Evolutionary conservation across 2,797 vertebrate genomes (phyloP).

Genomic region (Ctenopoma multispine): DNA sequence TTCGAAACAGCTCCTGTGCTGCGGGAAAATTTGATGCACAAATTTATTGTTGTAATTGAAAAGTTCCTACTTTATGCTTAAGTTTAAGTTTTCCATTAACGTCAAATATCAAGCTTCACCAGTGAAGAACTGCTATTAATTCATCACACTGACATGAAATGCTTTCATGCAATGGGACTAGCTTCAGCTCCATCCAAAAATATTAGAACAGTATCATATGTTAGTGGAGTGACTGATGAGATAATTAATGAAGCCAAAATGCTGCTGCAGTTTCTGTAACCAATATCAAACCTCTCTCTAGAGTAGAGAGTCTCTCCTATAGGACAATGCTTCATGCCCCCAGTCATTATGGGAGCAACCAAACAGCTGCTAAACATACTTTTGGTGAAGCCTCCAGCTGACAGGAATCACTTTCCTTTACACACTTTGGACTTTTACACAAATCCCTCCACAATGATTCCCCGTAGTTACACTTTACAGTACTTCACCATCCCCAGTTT

Average conservation of each 20-base stretch:
- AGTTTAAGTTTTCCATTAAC: background rate
- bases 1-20: slow-evolving; percentile 16
- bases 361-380: slow-evolving; percentile 70
- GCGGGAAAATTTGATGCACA: background rate
- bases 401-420: slow-evolving; percentile 51
- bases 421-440: no score
- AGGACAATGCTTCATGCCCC: slow-evolving; percentile 24
- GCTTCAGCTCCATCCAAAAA: slow-evolving; percentile 21
- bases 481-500: no score
- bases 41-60: slow-evolving; percentile 6
- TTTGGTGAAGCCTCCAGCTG: slow-evolving; percentile 47
- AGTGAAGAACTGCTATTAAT: background rate
- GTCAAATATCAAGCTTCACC: background rate
- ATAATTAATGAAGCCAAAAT: slow-evolving; percentile 23
- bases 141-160: slow-evolving; percentile 24
- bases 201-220: slow-evolving; percentile 12
- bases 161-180: background rate
- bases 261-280: background rate
- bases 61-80: background rate
- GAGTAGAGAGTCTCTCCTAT: slow-evolving; percentile 28
- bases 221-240: slow-evolving; percentile 1
- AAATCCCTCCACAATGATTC: no score
- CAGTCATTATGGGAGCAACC: slow-evolving; percentile 45
- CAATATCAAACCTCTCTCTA: slow-evolving; percentile 11
- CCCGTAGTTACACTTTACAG: background rate